A percentile compares a stretch with the other conserved stretches of the same genome.
Evolutionary conservation across 2,113 vertebrate genomes (phyloP).

Genomic region (Phoxinus phoxinus): DNA sequence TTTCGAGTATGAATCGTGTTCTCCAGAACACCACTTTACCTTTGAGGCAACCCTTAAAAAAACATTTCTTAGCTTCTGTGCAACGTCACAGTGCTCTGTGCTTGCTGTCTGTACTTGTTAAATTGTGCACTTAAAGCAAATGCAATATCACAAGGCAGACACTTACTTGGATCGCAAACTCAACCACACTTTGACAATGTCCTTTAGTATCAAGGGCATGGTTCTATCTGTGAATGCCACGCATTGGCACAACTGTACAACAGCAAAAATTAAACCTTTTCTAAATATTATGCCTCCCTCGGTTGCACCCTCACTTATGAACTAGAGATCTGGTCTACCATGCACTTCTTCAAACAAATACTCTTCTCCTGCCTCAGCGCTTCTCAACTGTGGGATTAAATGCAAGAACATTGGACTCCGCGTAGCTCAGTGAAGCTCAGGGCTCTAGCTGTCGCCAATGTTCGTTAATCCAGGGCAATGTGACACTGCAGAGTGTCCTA

Average conservation of each 20-base stretch:
- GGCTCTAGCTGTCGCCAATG: constrained; percentile 40
- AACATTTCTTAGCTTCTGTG: not conserved
- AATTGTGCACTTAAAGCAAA: constrained; percentile 38
- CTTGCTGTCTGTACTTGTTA: not conserved
- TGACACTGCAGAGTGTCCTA: constrained; percentile 27
- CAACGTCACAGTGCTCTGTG: not conserved
- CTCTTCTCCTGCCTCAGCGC: constrained; percentile 35
- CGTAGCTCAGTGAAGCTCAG: constrained; percentile 40
- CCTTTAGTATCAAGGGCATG: not conserved
- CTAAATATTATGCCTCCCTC: not conserved
- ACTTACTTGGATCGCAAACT: constrained; percentile 27
- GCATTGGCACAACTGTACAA: not conserved
- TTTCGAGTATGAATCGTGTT: not conserved
- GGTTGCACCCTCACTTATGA: not conserved
- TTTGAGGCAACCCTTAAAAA: constrained; percentile 10
- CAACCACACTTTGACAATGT: constrained; percentile 1
- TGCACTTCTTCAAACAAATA: constrained; percentile 33
- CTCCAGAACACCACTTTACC: constrained; percentile 21
- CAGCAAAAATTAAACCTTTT: not conserved
- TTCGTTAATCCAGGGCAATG: constrained; percentile 40
- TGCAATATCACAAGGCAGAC: constrained; percentile 10
- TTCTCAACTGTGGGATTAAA: constrained; percentile 44
- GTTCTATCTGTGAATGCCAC: not conserved
- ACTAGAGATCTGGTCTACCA: not conserved
- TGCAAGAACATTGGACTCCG: constrained; percentile 41